Percentiles rank a stretch among this genome's conserved stretches.
Evolutionary conservation across 1,140 invertebrate species (phyloP).

Genomic region (Ips nitidus): DNA sequence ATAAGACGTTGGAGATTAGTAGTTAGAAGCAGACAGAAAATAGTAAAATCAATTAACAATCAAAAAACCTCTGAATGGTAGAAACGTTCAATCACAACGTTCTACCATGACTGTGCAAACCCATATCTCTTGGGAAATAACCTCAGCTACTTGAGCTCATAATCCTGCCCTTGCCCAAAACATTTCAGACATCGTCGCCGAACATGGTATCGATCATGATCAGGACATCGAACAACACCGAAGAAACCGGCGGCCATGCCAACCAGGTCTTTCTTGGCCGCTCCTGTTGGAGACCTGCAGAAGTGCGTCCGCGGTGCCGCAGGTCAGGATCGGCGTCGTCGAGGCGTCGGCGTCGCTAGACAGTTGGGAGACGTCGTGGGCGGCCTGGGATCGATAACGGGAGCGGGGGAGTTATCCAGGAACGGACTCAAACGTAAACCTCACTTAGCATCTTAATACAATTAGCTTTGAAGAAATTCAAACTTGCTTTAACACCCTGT

Average conservation of each 20-base stretch:
- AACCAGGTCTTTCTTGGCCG: slow-evolving; percentile 14
- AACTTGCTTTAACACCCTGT: too few relatives aligned
- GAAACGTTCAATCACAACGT: too few relatives aligned
- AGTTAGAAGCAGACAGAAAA: too few relatives aligned
- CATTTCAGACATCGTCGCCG: too few relatives aligned
- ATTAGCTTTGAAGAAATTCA: too few relatives aligned
- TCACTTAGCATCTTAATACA: neutral
- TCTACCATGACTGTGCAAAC: too few relatives aligned
- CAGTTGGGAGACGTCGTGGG: slow-evolving; percentile 32
- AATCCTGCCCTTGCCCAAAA: too few relatives aligned
- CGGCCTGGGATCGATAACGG: slow-evolving; percentile 26
- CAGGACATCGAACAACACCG: neutral
- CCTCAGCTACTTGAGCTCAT: too few relatives aligned
- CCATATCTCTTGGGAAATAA: too few relatives aligned
- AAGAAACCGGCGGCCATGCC: slow-evolving; percentile 12
- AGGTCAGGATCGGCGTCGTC: slow-evolving; percentile 36
- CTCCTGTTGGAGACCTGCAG: slow-evolving; percentile 31
- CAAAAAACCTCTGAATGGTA: too few relatives aligned
- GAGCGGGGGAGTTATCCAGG: slow-evolving; percentile 10
- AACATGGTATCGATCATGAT: neutral
- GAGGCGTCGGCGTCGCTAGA: slow-evolving; percentile 31
- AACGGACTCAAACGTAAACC: neutral
- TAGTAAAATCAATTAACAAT: too few relatives aligned
- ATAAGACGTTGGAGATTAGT: too few relatives aligned
- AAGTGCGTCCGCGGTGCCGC: slow-evolving; percentile 30